These are phyloP conservation scores for Planiliza haematocheilus DNA, from an alignment of 2,113 vertebrate species.

Conservation along the genomic window DNA sequence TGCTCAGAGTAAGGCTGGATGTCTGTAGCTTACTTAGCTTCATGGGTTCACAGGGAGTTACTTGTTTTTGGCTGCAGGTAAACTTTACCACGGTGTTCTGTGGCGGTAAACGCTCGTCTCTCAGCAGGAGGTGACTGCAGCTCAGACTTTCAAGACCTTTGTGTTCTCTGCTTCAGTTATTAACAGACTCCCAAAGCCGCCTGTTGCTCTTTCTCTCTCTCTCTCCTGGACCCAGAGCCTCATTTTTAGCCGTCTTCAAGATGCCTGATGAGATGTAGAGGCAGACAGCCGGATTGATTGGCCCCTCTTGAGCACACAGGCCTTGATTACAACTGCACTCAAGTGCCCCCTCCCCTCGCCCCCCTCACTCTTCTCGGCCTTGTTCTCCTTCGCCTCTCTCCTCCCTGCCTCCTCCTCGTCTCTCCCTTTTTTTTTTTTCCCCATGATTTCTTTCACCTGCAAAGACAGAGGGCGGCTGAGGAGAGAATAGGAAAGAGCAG, in stretches of 20 bases:
- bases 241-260: slow-evolving; percentile 60
- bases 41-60: too few species aligned
- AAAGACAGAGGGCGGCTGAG: slow-evolving; percentile 19
- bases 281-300: slow-evolving; percentile 75
- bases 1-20: too few species aligned
- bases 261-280: slow-evolving; percentile 74
- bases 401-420: slow-evolving; percentile 20
- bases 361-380: slow-evolving; percentile 16
- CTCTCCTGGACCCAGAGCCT: slow-evolving; percentile 41
- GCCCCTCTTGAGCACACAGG: slow-evolving; percentile 68
- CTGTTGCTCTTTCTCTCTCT: slow-evolving; percentile 28
- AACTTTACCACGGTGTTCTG: too few species aligned
- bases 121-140: slow-evolving; percentile 5
- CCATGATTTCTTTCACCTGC: slow-evolving; percentile 55
- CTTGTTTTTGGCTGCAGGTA: too few species aligned
- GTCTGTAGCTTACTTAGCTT: too few species aligned
- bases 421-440: slow-evolving; percentile 13
- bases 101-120: neutral
- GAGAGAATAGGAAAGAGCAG: slow-evolving; percentile 41
- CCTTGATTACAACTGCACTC: slow-evolving; percentile 76
- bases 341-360: slow-evolving; percentile 17
- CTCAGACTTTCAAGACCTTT: slow-evolving; percentile 20
- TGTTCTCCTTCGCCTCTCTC: slow-evolving; percentile 23
- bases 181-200: slow-evolving; percentile 11
- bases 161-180: slow-evolving; percentile 39